A percentile compares a stretch with the other conserved stretches of the same genome.
phyloP scores from a whole-genome alignment of 2,113 vertebrate genomes.

The Chaetodon trifascialis region DNA sequence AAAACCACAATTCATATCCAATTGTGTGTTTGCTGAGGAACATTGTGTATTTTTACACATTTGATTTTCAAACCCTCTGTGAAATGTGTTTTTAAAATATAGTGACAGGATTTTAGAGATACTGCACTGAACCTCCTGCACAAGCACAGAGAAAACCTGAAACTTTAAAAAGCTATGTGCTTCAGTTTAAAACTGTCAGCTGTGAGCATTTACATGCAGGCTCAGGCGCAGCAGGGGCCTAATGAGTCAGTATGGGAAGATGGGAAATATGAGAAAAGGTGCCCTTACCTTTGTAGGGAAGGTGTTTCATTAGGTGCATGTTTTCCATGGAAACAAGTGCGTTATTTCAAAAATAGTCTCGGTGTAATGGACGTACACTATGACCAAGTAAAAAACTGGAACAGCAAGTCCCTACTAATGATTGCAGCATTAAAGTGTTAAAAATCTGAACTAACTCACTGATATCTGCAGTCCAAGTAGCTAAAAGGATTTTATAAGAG shows the following conservation, averaged over 20 bases:
- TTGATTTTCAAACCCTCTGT: background rate
- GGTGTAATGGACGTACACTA: background rate
- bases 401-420: background rate
- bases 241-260: conserved; percentile 44
- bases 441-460: background rate
- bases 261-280: conserved; percentile 38
- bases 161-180: conserved; percentile 17
- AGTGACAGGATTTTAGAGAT: background rate
- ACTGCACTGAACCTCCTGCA: background rate
- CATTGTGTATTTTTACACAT: background rate
- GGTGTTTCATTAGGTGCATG: conserved; percentile 30
- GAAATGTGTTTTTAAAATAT: background rate
- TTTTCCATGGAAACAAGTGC: conserved; percentile 24
- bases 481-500: conserved; percentile 44
- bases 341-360: background rate
- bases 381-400: background rate
- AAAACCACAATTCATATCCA: background rate
- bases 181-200: conserved; percentile 38
- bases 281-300: conserved; percentile 26
- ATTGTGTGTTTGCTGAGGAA: background rate
- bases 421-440: background rate
- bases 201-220: conserved; percentile 56
- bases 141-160: background rate
- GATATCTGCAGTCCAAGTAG: conserved; percentile 34
- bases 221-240: conserved; percentile 52